Evolutionary conservation across 1,140 invertebrate species (phyloP).

Genomic region (Phthorimaea operculella): DNA sequence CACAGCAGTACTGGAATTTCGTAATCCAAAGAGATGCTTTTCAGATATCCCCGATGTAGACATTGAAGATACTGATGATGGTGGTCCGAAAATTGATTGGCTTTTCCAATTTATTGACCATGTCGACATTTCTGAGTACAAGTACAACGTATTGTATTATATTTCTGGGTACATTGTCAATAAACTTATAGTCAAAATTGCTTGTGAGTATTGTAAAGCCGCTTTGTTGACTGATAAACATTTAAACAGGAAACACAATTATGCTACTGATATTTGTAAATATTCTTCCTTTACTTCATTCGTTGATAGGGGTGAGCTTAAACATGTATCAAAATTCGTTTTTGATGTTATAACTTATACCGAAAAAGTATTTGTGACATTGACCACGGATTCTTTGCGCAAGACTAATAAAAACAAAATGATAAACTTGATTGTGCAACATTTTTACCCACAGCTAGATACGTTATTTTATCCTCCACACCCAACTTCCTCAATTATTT

Average conservation of each 20-base stretch:
- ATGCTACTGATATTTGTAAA: constrained; percentile 5
- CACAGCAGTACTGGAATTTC: constrained; percentile 15
- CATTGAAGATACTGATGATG: too few relatives aligned
- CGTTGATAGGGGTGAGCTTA: not conserved
- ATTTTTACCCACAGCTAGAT: too few relatives aligned
- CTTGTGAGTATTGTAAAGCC: constrained; percentile 8
- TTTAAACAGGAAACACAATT: constrained; percentile 1
- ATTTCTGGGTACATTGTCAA: too few relatives aligned
- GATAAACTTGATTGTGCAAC: not conserved
- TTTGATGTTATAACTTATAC: too few relatives aligned
- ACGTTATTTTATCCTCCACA: not conserved
- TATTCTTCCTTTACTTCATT: constrained; percentile 9
- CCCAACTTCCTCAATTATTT: not conserved
- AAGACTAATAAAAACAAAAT: not conserved
- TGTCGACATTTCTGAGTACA: too few relatives aligned
- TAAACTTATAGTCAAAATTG: too few relatives aligned
- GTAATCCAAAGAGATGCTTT: too few relatives aligned
- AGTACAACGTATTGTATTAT: too few relatives aligned
- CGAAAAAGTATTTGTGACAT: not conserved
- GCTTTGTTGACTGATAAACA: not conserved
- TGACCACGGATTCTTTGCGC: not conserved
- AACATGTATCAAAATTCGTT: constrained; percentile 1
- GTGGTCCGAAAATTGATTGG: too few relatives aligned
- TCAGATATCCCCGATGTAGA: too few relatives aligned
- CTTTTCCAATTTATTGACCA: too few relatives aligned